These are phyloP conservation scores for Hetaerina americana DNA, from an alignment of 1,140 invertebrate species.

Conservation along the genomic window DNA sequence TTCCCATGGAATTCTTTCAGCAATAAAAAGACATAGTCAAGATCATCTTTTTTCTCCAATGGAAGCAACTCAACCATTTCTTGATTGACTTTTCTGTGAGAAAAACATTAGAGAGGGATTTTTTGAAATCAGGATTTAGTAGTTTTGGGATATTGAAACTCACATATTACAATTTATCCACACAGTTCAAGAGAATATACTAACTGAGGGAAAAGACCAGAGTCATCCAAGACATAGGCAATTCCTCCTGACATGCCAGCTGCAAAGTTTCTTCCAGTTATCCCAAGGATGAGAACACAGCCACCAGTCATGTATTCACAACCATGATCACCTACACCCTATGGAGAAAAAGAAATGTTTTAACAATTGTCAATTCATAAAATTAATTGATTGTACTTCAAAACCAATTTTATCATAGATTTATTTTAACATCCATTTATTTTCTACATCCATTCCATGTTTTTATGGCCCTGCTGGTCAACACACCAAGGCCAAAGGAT, in stretches of 20 bases:
- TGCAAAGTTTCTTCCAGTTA: slow-evolving; percentile 95
- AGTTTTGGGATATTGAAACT: no score
- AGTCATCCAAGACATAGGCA: slow-evolving; percentile 87
- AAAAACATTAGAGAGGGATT: slow-evolving; percentile 11
- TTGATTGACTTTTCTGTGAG: slow-evolving; percentile 66
- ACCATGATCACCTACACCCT: slow-evolving; percentile 95
- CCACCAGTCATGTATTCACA: slow-evolving; percentile 99
- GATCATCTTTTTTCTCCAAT: slow-evolving; percentile 64
- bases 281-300: slow-evolving; percentile 75
- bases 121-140: no score
- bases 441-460: no score
- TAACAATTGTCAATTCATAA: background rate
- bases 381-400: background rate
- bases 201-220: slow-evolving; percentile 59
- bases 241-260: slow-evolving; percentile 98
- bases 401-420: background rate
- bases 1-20: slow-evolving; percentile 78
- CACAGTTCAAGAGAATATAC: no score
- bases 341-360: slow-evolving; percentile 27
- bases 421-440: no score
- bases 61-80: slow-evolving; percentile 83
- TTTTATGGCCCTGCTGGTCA: no score
- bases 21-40: slow-evolving; percentile 62
- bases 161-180: no score
- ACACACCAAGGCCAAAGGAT: no score